Evolutionary conservation across 1,140 invertebrate genomes (phyloP).

Genomic region (Oscheius sp.): DNA sequence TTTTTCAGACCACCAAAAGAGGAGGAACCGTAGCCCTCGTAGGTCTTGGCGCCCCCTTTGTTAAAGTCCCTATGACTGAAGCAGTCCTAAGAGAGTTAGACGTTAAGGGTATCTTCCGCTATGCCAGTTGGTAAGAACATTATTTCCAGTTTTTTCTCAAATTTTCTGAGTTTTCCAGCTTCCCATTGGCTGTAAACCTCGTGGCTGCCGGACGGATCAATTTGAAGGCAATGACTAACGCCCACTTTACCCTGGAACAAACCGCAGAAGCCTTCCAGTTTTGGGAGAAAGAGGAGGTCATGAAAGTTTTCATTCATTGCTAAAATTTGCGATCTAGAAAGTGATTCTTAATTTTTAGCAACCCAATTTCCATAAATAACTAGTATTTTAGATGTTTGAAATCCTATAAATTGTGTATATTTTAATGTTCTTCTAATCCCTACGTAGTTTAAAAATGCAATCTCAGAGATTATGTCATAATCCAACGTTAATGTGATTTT

Average conservation of each 20-base stretch:
- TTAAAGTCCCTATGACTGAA: slow-evolving; percentile 33
- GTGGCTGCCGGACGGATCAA: slow-evolving; percentile 78
- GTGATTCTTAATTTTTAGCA: too few relatives aligned
- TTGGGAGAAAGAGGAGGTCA: slow-evolving; percentile 63
- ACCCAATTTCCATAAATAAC: too few relatives aligned
- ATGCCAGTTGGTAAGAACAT: slow-evolving; percentile 27
- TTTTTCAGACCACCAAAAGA: slow-evolving; percentile 25
- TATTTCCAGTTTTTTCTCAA: too few relatives aligned
- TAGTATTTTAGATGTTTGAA: too few relatives aligned
- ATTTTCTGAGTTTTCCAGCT: slow-evolving; percentile 67
- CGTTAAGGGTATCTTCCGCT: slow-evolving; percentile 36
- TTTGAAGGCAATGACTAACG: slow-evolving; percentile 83
- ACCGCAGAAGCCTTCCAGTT: slow-evolving; percentile 81
- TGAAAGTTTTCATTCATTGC: slow-evolving; percentile 61
- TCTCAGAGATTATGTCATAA: too few relatives aligned
- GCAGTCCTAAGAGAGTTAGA: slow-evolving; percentile 31
- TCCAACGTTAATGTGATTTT: too few relatives aligned
- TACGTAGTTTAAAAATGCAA: too few relatives aligned
- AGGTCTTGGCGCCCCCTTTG: slow-evolving; percentile 22
- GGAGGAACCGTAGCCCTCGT: slow-evolving; percentile 28
- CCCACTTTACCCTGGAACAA: slow-evolving; percentile 81
- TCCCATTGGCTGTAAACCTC: slow-evolving; percentile 78
- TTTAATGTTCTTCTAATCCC: too few relatives aligned
- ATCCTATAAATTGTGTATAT: too few relatives aligned
- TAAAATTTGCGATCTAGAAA: too few relatives aligned